Evolutionary conservation across 2,888 invertebrate species (phyloP), one percentile per base, ranked within the genome.

Genomic region (Sycophila texana): DNA sequence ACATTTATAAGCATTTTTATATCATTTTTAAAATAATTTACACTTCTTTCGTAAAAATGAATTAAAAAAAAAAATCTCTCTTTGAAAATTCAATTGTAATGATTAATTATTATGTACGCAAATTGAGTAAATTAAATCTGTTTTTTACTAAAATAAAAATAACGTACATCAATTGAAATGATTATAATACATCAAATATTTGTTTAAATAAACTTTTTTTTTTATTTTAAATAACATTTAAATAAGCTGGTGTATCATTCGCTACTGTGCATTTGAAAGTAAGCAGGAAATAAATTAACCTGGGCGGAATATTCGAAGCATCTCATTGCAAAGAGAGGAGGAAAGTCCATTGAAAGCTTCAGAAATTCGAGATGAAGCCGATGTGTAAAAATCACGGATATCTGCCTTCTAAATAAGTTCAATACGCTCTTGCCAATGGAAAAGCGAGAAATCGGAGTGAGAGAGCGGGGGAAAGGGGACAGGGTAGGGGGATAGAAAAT

Each of bases 361-460:
- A 49, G 49, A 49, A 72, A 60, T 22, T 26, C 53, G 65, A 71
- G 16, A 49, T 16, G 70, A 70, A 76, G 76, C 57, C 70, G 26
- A 53, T 49, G 63, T 49, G 20, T 20, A 57, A 71, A 77, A 77
- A 77, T 58, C 65, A 73, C 30, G 55, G 18, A 30, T 65, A n/a
- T 26, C 63, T 51, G 65, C 49, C 57, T 49, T 12, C 57, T 18
- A 77, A 77, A 77, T 77, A 71, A 77, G 77, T 63, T 71, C 70
- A 71, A 71, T 77, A 65, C 49, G n/a, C 13, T 16, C 65, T 30
- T 49, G 26, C 39, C 49, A 53, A 57, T 71, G 30, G 65, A 71
- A 65, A 30, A 53, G 61, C 47, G 65, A 18, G 57, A 74, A 66
- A 63, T 10, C 39, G 39, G 39, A 39, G 39, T 10, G 39, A 26